phyloP scores from a whole-genome alignment of 1,140 invertebrate genomes.

The Adoxophyes honmai region DNA sequence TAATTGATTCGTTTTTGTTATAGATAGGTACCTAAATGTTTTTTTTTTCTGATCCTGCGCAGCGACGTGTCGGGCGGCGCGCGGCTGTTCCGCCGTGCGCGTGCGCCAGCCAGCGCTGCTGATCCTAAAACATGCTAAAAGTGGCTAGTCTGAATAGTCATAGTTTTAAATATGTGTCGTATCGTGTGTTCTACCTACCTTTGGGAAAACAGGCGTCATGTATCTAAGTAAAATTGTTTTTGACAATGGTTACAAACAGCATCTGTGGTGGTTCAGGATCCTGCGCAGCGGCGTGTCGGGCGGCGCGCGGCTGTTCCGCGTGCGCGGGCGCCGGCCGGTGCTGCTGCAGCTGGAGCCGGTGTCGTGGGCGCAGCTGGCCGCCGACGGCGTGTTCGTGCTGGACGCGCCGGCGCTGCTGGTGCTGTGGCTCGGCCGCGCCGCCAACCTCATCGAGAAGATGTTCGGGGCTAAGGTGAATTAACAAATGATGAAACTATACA shows the following conservation, averaged over 20 bases:
- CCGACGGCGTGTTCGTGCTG: constrained; percentile 91
- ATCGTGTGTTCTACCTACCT: no score
- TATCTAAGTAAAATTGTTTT: no score
- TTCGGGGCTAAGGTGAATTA: constrained; percentile 79
- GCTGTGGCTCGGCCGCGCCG: constrained; percentile 89
- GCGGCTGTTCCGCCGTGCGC: constrained; percentile 83
- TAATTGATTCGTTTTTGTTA: no score
- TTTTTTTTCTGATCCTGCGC: constrained; percentile 58
- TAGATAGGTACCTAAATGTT: no score
- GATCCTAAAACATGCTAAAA: no score
- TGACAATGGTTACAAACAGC: no score
- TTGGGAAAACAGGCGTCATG: no score
- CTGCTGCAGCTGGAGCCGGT: constrained; percentile 83
- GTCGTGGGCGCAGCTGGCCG: constrained; percentile 89
- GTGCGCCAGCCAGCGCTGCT: constrained; percentile 84
- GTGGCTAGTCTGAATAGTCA: no score
- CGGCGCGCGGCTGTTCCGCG: constrained; percentile 80
- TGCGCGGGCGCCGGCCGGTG: constrained; percentile 85
- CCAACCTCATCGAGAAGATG: constrained; percentile 83
- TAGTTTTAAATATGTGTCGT: no score
- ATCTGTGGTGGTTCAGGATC: constrained; percentile 37
- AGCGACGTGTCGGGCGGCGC: constrained; percentile 45
- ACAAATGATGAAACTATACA: not conserved
- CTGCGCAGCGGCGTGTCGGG: constrained; percentile 46
- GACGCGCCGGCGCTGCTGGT: constrained; percentile 84